Percentiles rank a stretch among this genome's conserved stretches.
phyloP scores from a whole-genome alignment of 2,113 vertebrate genomes.

The Coryphaenoides rupestris region DNA sequence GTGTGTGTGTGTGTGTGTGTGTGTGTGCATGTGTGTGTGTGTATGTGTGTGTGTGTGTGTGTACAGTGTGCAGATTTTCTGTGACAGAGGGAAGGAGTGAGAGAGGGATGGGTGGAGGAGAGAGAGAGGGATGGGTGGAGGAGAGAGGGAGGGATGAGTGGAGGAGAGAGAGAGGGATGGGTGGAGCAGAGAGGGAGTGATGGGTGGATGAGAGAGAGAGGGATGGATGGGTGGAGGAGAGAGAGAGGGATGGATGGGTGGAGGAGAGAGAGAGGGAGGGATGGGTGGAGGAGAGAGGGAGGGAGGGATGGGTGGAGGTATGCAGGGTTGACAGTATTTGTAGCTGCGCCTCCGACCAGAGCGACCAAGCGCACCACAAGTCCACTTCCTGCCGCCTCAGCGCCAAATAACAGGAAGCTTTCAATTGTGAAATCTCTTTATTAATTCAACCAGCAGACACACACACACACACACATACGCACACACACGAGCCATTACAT shows the following conservation, averaged over 20 bases:
- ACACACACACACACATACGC: no score
- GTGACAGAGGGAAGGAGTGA: not conserved
- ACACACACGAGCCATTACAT: not conserved
- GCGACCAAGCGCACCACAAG: slow-evolving; percentile 80
- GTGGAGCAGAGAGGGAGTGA: no score
- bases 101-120: no score
- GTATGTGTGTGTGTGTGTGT: not conserved
- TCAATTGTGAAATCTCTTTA: slow-evolving; percentile 79
- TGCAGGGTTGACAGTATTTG: slow-evolving; percentile 73
- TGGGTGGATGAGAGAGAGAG: no score
- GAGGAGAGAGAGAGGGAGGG: no score
- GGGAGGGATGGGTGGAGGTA: slow-evolving; percentile 47
- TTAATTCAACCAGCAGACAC: slow-evolving; percentile 65
- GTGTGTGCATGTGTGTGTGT: not conserved
- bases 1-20: slow-evolving; percentile 1
- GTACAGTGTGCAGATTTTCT: no score
- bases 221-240: no score
- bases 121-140: no score
- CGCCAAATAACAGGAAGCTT: slow-evolving; percentile 81
- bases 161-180: no score
- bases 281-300: not conserved
- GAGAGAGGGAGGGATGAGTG: no score
- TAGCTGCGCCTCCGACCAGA: slow-evolving; percentile 76
- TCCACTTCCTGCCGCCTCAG: slow-evolving; percentile 77
- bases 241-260: no score